phyloP scores from a whole-genome alignment of 2,888 invertebrate genomes.

The Blastobasis lacticolella region DNA sequence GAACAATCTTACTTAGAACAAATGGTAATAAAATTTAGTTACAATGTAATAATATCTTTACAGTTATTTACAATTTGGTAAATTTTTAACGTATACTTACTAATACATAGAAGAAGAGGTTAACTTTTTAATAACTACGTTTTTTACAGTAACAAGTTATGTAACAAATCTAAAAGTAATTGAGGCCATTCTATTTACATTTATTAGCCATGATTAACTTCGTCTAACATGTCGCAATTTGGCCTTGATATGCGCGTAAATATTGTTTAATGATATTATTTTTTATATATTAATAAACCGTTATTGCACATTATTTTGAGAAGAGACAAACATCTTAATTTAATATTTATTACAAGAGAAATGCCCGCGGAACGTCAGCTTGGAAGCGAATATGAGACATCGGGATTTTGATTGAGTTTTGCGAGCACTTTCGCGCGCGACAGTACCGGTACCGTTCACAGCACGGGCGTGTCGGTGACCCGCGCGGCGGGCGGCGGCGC shows the following conservation, averaged over 20 bases:
- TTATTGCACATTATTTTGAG: constrained; percentile 58
- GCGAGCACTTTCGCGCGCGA: neutral
- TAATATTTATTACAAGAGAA: constrained; percentile 24
- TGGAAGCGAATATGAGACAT: no score
- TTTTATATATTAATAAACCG: constrained; percentile 28
- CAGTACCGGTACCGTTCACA: constrained; percentile 42
- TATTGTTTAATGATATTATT: constrained; percentile 23
- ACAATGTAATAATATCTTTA: constrained; percentile 70
- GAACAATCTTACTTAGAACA: constrained; percentile 66
- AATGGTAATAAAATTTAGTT: constrained; percentile 73
- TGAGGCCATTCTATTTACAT: constrained; percentile 48
- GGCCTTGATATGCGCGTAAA: constrained; percentile 63
- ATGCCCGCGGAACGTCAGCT: constrained; percentile 26
- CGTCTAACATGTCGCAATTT: constrained; percentile 40
- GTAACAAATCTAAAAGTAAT: constrained; percentile 50
- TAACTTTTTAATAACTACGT: constrained; percentile 42
- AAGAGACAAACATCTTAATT: no score
- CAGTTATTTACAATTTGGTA: constrained; percentile 73
- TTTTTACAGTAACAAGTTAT: constrained; percentile 59
- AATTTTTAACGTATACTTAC: constrained; percentile 67
- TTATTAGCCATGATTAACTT: constrained; percentile 8
- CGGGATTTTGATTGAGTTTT: neutral
- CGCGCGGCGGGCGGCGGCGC: constrained; percentile 48
- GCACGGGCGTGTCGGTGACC: constrained; percentile 78
- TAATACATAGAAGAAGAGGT: constrained; percentile 60